phyloP scores from a whole-genome alignment of 2,113 vertebrate species.

The Albula goreensis region DNA sequence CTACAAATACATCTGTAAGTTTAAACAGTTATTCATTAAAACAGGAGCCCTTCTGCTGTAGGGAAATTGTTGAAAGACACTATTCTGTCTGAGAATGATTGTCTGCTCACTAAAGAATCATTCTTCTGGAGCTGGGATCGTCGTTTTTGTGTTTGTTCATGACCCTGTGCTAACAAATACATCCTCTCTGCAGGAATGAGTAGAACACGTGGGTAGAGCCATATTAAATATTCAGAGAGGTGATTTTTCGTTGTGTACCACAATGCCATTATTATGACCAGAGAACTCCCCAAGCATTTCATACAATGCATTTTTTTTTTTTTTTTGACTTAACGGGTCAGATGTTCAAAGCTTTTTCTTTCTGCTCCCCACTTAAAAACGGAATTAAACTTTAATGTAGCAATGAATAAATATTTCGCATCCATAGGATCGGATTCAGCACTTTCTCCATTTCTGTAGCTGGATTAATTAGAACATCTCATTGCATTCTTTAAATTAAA shows the following conservation, averaged over 20 bases:
- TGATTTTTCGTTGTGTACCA: conserved; percentile 26
- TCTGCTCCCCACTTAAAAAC: conserved; percentile 31
- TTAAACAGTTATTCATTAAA: not conserved
- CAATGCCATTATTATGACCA: conserved; percentile 37
- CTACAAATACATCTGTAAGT: too few relatives aligned
- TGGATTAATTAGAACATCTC: conserved; percentile 38
- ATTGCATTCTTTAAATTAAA: conserved; percentile 11
- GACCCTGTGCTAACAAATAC: conserved; percentile 39
- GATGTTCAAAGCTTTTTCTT: conserved; percentile 36
- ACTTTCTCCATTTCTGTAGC: conserved; percentile 32
- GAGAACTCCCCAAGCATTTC: conserved; percentile 26
- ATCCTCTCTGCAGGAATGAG: conserved; percentile 22
- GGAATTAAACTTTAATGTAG: conserved; percentile 46
- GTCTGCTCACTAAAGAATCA: not conserved
- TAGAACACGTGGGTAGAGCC: conserved; percentile 10
- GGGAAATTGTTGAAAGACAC: not conserved
- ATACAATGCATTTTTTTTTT: conserved; percentile 7
- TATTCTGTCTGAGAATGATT: not conserved
- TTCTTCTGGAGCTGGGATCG: conserved; percentile 8
- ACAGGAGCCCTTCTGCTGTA: not conserved
- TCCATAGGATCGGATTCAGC: conserved; percentile 37
- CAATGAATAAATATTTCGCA: conserved; percentile 38
- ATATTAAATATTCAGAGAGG: conserved; percentile 51
- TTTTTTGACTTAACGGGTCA: conserved; percentile 37
- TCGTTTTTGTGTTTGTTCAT: conserved; percentile 38